Conservation (phyloP, 2,888 invertebrate species). For the Synanthedon formicaeformis region DNA sequence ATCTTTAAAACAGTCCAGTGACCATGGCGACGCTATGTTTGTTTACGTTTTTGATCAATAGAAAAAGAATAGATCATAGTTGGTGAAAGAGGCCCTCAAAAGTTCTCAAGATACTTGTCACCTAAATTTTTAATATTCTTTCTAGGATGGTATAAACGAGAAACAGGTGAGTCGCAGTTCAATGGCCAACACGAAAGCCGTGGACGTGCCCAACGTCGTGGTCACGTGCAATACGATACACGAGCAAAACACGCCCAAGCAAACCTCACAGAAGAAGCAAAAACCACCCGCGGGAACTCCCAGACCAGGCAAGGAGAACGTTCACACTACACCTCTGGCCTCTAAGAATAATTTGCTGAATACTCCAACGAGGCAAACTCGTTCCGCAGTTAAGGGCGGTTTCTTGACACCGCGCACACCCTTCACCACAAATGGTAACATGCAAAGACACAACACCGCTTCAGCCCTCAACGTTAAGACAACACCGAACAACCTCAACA, state of each 20-base stretch:
- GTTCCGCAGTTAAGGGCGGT: constrained; percentile 51
- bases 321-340: constrained; percentile 28
- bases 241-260: constrained; percentile 14
- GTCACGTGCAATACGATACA: constrained; percentile 16
- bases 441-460: constrained; percentile 41
- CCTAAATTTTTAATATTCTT: constrained; percentile 10
- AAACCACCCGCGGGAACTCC: constrained; percentile 35
- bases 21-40: no score
- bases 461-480: constrained; percentile 29
- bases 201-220: constrained; percentile 22
- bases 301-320: constrained; percentile 51
- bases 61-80: no score
- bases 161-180: constrained; percentile 68
- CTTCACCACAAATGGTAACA: constrained; percentile 41
- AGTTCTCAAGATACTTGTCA: no score
- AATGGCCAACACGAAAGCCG: constrained; percentile 33
- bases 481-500: constrained; percentile 37
- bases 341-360: constrained; percentile 38
- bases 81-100: no score
- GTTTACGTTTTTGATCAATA: no score
- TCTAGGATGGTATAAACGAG: constrained; percentile 62
- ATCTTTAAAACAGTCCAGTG: no score
- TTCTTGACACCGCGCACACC: constrained; percentile 58
- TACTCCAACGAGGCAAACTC: constrained; percentile 48
- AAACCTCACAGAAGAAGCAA: constrained; percentile 41